Evolutionary conservation across 1,140 invertebrate genomes (phyloP).

Genomic region (Drosophila elegans): DNA sequence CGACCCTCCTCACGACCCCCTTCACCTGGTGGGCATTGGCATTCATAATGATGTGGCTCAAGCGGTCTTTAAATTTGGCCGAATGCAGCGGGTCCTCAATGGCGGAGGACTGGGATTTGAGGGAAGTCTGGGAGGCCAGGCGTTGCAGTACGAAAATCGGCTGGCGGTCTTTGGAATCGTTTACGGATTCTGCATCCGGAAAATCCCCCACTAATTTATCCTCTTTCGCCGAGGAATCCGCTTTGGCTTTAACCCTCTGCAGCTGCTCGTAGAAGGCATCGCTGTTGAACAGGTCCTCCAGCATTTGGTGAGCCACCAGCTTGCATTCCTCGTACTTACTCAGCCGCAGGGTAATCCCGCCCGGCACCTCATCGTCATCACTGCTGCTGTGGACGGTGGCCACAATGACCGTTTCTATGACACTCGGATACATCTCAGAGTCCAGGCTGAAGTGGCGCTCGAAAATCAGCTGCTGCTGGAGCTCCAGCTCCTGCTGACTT

Average conservation of each 20-base stretch:
- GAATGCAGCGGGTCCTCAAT: slow-evolving; percentile 78
- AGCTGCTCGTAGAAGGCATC: slow-evolving; percentile 57
- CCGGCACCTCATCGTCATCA: slow-evolving; percentile 47
- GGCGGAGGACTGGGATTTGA: slow-evolving; percentile 53
- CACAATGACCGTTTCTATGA: slow-evolving; percentile 77
- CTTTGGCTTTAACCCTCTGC: background rate
- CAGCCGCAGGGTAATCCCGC: slow-evolving; percentile 8
- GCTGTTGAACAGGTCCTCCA: slow-evolving; percentile 70
- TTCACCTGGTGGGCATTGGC: slow-evolving; percentile 35
- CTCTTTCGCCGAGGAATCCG: background rate
- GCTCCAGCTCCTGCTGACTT: slow-evolving; percentile 26
- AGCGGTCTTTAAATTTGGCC: slow-evolving; percentile 74
- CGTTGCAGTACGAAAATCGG: slow-evolving; percentile 17
- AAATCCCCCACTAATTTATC: background rate
- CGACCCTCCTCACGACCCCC: slow-evolving; percentile 18
- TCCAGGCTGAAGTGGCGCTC: slow-evolving; percentile 72
- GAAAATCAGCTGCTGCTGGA: slow-evolving; percentile 56
- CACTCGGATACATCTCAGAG: slow-evolving; percentile 75
- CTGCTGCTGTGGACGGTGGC: slow-evolving; percentile 80
- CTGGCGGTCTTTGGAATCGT: background rate
- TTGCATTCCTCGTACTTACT: slow-evolving; percentile 52
- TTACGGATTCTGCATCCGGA: background rate
- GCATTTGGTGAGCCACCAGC: slow-evolving; percentile 53
- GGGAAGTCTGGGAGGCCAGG: slow-evolving; percentile 32
- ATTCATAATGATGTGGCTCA: slow-evolving; percentile 73